Evolutionary conservation across 1,140 invertebrate species (phyloP).

Genomic region (Mizuhopecten yessoensis): DNA sequence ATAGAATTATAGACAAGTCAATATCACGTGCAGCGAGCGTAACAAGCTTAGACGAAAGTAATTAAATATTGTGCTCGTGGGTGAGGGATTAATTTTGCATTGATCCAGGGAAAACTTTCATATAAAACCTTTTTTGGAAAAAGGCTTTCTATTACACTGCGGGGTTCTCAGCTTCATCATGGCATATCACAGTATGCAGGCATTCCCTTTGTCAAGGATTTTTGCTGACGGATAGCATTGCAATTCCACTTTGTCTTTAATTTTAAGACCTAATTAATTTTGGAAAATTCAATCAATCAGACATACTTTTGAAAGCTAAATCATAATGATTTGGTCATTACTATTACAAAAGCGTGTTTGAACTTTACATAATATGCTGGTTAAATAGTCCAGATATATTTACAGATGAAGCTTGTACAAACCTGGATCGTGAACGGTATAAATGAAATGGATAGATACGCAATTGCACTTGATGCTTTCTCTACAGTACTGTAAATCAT

Average conservation of each 20-base stretch:
- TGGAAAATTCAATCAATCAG: background rate
- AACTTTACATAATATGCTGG: no score
- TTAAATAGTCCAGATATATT: no score
- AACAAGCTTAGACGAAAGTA: background rate
- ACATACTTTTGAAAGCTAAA: no score
- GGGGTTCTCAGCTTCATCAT: background rate
- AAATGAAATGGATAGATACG: no score
- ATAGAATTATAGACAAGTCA: background rate
- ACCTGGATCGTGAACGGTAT: no score
- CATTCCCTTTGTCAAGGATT: background rate
- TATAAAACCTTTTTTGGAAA: background rate
- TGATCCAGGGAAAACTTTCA: background rate
- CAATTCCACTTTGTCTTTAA: background rate
- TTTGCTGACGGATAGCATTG: background rate
- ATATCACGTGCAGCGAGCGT: background rate
- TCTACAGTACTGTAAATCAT: no score
- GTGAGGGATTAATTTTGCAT: constrained; percentile 34
- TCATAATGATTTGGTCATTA: no score
- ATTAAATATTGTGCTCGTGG: constrained; percentile 23
- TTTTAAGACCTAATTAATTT: background rate
- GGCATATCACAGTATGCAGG: background rate
- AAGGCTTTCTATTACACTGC: background rate
- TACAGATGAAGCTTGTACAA: no score
- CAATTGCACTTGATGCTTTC: no score
- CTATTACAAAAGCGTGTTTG: no score